Conservation (phyloP, 2,113 vertebrate species). For the Onychostruthus taczanowskii region DNA sequence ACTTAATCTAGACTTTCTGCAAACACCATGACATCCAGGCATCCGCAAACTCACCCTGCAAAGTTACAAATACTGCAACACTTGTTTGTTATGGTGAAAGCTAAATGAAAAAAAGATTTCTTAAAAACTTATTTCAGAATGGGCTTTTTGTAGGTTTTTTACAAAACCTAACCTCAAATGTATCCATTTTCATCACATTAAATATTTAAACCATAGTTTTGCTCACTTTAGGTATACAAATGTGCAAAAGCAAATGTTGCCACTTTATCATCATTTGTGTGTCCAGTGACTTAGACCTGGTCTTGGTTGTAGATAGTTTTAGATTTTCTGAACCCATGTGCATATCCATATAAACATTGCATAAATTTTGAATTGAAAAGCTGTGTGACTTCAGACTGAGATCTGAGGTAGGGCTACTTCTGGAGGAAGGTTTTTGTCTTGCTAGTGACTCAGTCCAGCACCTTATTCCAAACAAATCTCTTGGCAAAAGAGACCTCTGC, state of each 20-base stretch:
- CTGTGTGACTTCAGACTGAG: neutral
- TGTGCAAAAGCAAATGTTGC: neutral
- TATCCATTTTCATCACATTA: neutral
- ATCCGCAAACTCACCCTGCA: neutral
- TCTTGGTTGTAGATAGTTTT: neutral
- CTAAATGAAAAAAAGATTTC: neutral
- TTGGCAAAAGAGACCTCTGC: neutral
- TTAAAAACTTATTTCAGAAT: neutral
- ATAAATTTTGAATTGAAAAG: neutral
- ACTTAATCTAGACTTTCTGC: neutral
- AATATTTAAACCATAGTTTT: neutral
- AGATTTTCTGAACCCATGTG: neutral
- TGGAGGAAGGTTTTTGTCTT: neutral
- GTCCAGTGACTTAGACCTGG: neutral
- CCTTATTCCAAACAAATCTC: neutral
- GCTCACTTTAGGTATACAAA: neutral
- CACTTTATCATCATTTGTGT: neutral
- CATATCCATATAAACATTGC: neutral
- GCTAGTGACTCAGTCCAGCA: neutral
- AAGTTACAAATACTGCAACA: neutral
- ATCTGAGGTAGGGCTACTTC: neutral
- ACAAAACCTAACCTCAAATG: neutral
- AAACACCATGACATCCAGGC: neutral
- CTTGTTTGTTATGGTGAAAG: neutral
- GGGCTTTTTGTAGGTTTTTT: neutral